These are phyloP conservation scores for Oxygymnocypris stewartii DNA, from an alignment of 2,113 vertebrate species.

Conservation along the genomic window DNA sequence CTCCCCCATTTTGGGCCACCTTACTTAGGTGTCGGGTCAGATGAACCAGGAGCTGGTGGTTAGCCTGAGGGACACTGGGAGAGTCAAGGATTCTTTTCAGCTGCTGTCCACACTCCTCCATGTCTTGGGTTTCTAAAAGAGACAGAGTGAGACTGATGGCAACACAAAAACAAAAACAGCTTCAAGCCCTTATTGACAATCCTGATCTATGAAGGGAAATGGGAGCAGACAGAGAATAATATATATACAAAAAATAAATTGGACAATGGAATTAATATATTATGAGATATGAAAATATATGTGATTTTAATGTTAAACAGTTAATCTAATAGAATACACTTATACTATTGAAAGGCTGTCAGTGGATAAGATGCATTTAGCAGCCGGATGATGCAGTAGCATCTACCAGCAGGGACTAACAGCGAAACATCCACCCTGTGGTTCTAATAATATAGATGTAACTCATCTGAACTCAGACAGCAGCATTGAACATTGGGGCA, in stretches of 20 bases:
- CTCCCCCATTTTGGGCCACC: conserved; percentile 65
- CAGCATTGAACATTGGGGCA: background rate
- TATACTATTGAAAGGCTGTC: background rate
- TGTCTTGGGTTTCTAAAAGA: conserved; percentile 68
- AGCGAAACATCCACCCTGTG: background rate
- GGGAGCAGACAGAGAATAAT: background rate
- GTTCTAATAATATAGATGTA: conserved; percentile 7
- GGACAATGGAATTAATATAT: background rate
- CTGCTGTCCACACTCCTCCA: conserved; percentile 78
- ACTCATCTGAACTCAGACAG: conserved; percentile 5
- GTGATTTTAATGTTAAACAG: background rate
- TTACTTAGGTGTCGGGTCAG: conserved; percentile 73
- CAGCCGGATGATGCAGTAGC: background rate
- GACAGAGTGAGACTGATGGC: background rate
- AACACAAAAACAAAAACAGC: background rate
- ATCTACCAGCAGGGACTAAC: background rate
- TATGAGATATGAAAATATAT: background rate
- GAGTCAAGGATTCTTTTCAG: conserved; percentile 77
- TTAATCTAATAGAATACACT: background rate
- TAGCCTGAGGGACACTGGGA: conserved; percentile 75
- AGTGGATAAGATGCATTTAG: background rate
- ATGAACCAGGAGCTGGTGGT: conserved; percentile 74
- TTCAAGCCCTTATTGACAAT: background rate
- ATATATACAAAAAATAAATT: background rate
- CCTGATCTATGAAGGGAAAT: background rate